Evolutionary conservation across 2,888 invertebrate genomes (phyloP).

Genomic region (Fragum whitleyi): DNA sequence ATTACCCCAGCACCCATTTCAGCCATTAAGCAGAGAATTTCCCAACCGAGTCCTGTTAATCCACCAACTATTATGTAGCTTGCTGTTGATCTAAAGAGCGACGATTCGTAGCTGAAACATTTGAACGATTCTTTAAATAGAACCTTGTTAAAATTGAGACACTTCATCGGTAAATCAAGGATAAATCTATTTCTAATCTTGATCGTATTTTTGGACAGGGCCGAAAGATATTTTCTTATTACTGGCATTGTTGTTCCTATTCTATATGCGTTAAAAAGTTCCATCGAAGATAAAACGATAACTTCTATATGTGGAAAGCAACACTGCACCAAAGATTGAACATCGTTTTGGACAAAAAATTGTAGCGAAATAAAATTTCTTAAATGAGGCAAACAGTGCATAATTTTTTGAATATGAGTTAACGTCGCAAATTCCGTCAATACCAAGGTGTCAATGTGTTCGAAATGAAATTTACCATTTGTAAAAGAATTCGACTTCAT

Average conservation of each 20-base stretch:
- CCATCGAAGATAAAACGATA: not conserved
- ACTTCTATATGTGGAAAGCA: not conserved
- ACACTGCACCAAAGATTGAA: not conserved
- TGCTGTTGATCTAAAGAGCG: not conserved
- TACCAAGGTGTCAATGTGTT: not conserved
- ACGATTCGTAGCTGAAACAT: not conserved
- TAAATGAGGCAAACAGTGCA: not conserved
- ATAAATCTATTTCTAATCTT: not conserved
- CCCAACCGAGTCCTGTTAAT: slow-evolving; percentile 76
- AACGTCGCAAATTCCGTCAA: not conserved
- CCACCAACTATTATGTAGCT: slow-evolving; percentile 76
- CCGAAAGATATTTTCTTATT: not conserved
- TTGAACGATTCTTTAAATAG: not conserved
- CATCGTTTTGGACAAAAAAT: not conserved
- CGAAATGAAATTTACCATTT: not conserved
- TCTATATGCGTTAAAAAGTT: not conserved
- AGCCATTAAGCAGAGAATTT: slow-evolving; percentile 66
- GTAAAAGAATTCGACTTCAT: not conserved
- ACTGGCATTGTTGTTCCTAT: not conserved
- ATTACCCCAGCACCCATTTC: slow-evolving; percentile 67
- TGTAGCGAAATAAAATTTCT: not conserved
- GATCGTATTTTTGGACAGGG: not conserved
- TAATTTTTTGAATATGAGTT: not conserved
- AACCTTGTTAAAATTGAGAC: not conserved
- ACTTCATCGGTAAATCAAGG: not conserved